These are phyloP conservation scores for Chamaea fasciata DNA, from an alignment of 2,113 vertebrate species.

Conservation along the genomic window DNA sequence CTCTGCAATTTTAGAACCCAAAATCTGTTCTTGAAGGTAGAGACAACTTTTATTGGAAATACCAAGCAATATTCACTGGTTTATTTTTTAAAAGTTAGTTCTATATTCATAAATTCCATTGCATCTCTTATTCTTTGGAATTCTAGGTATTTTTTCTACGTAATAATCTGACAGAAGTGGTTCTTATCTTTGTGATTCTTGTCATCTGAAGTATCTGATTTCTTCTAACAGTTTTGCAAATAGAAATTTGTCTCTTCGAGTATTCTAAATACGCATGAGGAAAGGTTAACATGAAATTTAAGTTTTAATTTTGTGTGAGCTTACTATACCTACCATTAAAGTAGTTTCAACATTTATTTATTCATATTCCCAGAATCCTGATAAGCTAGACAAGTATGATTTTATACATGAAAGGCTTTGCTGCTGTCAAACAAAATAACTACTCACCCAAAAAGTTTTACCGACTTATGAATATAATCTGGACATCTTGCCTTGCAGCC, in stretches of 20 bases:
- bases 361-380: neutral
- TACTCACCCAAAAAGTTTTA: neutral
- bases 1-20: neutral
- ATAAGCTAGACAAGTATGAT: neutral
- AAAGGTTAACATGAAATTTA: slow-evolving; percentile 7
- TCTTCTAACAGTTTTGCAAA: neutral
- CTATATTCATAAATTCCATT: neutral
- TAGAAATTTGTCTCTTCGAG: neutral
- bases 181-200: neutral
- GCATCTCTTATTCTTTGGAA: neutral
- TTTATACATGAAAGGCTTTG: neutral
- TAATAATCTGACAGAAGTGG: neutral
- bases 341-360: neutral
- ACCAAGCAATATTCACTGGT: neutral
- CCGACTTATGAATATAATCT: neutral
- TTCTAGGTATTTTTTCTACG: neutral
- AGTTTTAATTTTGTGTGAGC: neutral
- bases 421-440: neutral
- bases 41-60: neutral
- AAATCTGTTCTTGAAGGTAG: neutral
- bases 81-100: neutral
- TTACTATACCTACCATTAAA: neutral
- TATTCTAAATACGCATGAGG: neutral
- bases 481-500: neutral
- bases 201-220: neutral